Evolutionary conservation across 2,888 invertebrate genomes (phyloP).

Genomic region (Lasioglossum morio): DNA sequence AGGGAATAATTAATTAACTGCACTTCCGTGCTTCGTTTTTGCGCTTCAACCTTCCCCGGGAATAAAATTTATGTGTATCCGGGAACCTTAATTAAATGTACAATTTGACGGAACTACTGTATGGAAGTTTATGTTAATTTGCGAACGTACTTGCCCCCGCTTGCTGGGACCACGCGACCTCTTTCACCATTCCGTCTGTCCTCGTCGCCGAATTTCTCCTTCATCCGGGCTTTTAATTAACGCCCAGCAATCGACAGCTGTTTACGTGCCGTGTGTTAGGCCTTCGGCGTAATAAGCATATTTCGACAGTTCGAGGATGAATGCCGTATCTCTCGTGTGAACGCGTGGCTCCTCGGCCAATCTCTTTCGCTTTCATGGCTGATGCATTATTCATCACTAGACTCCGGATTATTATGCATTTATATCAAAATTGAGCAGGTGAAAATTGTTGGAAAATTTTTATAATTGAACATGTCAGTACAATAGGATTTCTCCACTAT

Average conservation of each 20-base stretch:
- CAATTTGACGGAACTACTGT: constrained; percentile 60
- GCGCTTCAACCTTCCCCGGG: constrained; percentile 65
- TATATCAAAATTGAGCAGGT: no score
- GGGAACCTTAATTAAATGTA: constrained; percentile 71
- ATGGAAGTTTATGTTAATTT: constrained; percentile 61
- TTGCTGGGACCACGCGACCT: background rate
- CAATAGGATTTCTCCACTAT: no score
- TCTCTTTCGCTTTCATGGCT: background rate
- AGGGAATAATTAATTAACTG: constrained; percentile 75
- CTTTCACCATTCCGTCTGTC: background rate
- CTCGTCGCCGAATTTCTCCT: constrained; percentile 26
- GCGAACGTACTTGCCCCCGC: constrained; percentile 49
- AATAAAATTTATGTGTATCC: constrained; percentile 74
- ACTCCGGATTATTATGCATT: no score
- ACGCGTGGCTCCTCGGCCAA: background rate
- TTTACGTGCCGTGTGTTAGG: constrained; percentile 9
- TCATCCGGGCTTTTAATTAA: constrained; percentile 47
- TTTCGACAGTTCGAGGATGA: background rate
- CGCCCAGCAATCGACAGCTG: constrained; percentile 20
- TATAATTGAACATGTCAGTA: no score
- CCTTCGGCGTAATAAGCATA: background rate
- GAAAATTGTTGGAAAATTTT: no score
- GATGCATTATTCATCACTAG: background rate
- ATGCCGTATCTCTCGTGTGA: background rate
- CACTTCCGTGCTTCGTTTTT: constrained; percentile 73